A percentile compares a stretch with the other conserved stretches of the same genome.
phyloP scores from a whole-genome alignment of 1,140 invertebrate genomes.

The Zaprionus davidi region DNA sequence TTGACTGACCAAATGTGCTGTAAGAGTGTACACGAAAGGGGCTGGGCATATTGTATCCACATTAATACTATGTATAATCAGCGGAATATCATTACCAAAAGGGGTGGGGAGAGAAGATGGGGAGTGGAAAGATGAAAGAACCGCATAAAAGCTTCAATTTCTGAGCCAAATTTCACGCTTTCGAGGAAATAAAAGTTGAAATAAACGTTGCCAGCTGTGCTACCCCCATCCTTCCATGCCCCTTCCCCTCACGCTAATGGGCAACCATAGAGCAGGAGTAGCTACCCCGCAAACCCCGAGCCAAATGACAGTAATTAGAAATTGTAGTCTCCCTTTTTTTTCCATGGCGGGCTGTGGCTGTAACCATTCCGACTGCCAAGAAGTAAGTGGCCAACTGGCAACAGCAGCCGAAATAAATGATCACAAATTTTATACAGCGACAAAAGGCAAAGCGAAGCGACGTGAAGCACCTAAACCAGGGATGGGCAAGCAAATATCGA shows the following conservation, averaged over 20 bases:
- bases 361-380: slow-evolving; percentile 55
- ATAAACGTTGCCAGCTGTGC: slow-evolving; percentile 22
- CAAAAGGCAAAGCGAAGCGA: slow-evolving; percentile 21
- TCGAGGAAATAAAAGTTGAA: slow-evolving; percentile 21
- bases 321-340: slow-evolving; percentile 58
- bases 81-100: not conserved
- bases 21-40: slow-evolving; percentile 18
- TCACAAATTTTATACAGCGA: slow-evolving; percentile 68
- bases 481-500: not conserved
- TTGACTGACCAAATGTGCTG: slow-evolving; percentile 47
- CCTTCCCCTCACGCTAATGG: slow-evolving; percentile 19
- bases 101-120: not conserved
- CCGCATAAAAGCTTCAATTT: slow-evolving; percentile 34
- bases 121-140: slow-evolving; percentile 14
- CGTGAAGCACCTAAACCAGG: slow-evolving; percentile 42
- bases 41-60: slow-evolving; percentile 2
- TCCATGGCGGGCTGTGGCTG: slow-evolving; percentile 32
- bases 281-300: slow-evolving; percentile 47
- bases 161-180: slow-evolving; percentile 27
- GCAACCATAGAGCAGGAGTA: slow-evolving; percentile 21
- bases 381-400: slow-evolving; percentile 66
- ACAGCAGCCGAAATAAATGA: slow-evolving; percentile 69
- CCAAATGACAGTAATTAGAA: slow-evolving; percentile 81
- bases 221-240: not conserved
- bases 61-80: slow-evolving; percentile 8